Percentiles rank a stretch among this genome's conserved stretches.
Evolutionary conservation across 35 echinoderm and acorn worm genomes (phyloP).

Genomic region (Hemicentrotus pulcherrimus): DNA sequence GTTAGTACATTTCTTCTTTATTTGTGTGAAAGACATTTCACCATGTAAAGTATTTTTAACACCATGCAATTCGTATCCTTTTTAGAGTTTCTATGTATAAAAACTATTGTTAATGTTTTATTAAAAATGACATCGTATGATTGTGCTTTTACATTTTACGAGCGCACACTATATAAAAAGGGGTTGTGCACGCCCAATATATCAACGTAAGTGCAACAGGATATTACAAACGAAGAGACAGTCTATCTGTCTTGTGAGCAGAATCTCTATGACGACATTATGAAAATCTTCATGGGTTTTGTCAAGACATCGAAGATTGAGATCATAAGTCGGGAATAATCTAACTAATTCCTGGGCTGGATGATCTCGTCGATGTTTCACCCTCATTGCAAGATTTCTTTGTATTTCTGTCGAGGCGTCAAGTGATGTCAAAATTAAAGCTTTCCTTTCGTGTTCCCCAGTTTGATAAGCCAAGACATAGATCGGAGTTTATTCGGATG

Average conservation of each 20-base stretch:
- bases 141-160: no score
- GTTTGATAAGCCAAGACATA: neutral
- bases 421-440: neutral
- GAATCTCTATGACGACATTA: neutral
- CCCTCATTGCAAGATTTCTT: neutral
- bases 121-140: no score
- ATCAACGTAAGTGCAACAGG: neutral
- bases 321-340: neutral
- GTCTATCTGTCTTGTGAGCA: neutral
- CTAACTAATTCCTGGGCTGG: neutral
- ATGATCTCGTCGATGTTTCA: neutral
- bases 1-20: no score
- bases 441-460: neutral
- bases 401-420: neutral
- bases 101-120: no score
- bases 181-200: neutral
- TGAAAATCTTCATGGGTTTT: neutral
- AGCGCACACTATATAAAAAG: neutral
- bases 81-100: no score
- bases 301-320: neutral
- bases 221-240: neutral
- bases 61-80: no score
- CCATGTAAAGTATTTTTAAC: no score
- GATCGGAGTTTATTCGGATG: neutral
- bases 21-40: no score